phyloP scores from a whole-genome alignment of 2,888 invertebrate genomes.

The Orthonevra nobilis region DNA sequence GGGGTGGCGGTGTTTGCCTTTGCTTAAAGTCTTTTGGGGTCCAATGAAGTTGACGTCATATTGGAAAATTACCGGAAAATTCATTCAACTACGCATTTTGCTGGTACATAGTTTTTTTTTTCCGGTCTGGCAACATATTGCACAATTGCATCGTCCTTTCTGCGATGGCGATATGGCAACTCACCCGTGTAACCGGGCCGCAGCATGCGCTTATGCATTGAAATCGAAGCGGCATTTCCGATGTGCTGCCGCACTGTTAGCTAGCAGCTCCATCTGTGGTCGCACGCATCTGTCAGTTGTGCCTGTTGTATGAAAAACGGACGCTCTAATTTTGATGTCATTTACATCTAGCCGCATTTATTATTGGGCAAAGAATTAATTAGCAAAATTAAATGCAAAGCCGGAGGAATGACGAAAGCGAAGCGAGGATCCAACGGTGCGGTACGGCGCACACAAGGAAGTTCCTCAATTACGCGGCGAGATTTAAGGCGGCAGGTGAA shows the following conservation, averaged over 20 bases:
- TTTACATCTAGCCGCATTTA: constrained; percentile 67
- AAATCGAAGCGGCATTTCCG: not conserved
- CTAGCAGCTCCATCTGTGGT: constrained; percentile 45
- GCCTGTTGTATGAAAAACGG: constrained; percentile 34
- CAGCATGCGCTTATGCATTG: too few species aligned
- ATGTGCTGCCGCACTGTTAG: not conserved
- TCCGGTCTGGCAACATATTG: not conserved
- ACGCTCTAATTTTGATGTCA: constrained; percentile 67
- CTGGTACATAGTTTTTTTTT: not conserved
- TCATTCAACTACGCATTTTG: constrained; percentile 35
- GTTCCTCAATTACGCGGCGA: constrained; percentile 60
- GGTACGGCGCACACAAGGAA: constrained; percentile 62
- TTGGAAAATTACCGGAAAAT: constrained; percentile 59
- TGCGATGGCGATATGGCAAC: too few species aligned
- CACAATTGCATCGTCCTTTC: not conserved
- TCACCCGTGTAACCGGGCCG: too few species aligned
- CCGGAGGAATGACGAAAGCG: not conserved
- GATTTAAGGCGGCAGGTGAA: constrained; percentile 70
- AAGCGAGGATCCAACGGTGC: not conserved
- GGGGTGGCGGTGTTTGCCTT: constrained; percentile 17
- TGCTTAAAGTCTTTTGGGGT: constrained; percentile 1
- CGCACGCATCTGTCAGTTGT: constrained; percentile 28
- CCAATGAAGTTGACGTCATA: constrained; percentile 62
- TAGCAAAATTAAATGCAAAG: constrained; percentile 58
- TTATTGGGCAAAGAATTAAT: constrained; percentile 63